phyloP scores from a whole-genome alignment of 2,888 invertebrate genomes.

The Heliconius erato region DNA sequence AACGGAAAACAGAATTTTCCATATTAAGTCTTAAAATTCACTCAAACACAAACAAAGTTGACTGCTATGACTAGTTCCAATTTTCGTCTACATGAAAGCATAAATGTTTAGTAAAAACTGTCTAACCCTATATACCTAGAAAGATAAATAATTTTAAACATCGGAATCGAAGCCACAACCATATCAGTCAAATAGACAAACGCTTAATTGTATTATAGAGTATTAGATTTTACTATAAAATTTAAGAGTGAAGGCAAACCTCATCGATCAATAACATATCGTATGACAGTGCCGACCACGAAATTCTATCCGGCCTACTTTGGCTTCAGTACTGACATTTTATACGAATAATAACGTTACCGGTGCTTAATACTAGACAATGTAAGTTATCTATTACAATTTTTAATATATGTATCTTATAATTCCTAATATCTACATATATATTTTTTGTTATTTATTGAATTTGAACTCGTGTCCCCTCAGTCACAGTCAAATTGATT shows the following conservation, averaged over 20 bases:
- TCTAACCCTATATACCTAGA: too few species aligned
- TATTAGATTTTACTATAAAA: not conserved
- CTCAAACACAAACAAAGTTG: too few species aligned
- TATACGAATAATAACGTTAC: conserved; percentile 45
- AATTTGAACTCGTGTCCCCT: not conserved
- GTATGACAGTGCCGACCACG: conserved; percentile 60
- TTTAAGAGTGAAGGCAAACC: conserved; percentile 12
- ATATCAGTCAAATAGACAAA: not conserved
- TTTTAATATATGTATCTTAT: not conserved
- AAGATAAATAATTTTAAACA: too few species aligned
- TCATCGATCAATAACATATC: conserved; percentile 22
- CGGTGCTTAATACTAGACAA: conserved; percentile 25
- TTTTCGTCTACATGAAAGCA: too few species aligned
- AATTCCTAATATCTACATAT: too few species aligned
- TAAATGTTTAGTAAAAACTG: too few species aligned
- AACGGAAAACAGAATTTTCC: too few species aligned
- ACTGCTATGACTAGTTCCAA: too few species aligned
- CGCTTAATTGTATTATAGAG: not conserved
- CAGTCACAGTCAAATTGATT: too few species aligned
- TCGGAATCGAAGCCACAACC: not conserved
- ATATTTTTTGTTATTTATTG: not conserved
- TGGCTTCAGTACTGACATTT: conserved; percentile 69
- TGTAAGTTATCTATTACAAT: not conserved
- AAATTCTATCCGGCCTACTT: conserved; percentile 64
- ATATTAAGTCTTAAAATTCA: too few species aligned